These are phyloP conservation scores for Reticulitermes speratus DNA, from an alignment of 1,140 invertebrate species.

Conservation along the genomic window DNA sequence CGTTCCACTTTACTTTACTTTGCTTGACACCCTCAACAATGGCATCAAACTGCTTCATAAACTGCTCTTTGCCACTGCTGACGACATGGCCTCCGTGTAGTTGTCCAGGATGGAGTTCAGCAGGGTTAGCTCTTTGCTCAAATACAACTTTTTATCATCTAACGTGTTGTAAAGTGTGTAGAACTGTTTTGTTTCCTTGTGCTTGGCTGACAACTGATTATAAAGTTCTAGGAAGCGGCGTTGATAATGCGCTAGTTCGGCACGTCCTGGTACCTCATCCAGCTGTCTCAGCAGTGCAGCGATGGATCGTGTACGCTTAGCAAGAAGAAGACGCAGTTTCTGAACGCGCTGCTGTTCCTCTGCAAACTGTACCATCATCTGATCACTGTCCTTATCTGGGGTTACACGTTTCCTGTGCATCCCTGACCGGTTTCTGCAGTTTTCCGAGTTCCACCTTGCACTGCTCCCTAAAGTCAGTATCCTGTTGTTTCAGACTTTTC, in stretches of 20 bases:
- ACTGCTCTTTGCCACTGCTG: constrained; percentile 73
- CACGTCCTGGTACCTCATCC: constrained; percentile 88
- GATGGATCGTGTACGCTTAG: constrained; percentile 80
- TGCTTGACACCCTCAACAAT: constrained; percentile 83
- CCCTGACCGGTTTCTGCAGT: constrained; percentile 58
- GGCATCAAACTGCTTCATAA: constrained; percentile 82
- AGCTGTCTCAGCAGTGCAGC: constrained; percentile 73
- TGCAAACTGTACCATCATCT: constrained; percentile 53
- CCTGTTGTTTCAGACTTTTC: constrained; percentile 73
- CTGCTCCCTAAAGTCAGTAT: constrained; percentile 70
- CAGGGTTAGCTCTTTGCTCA: constrained; percentile 86
- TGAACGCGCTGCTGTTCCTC: constrained; percentile 59
- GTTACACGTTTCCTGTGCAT: constrained; percentile 46
- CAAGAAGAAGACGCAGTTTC: constrained; percentile 62
- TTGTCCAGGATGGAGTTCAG: constrained; percentile 94
- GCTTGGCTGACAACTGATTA: constrained; percentile 90
- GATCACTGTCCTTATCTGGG: constrained; percentile 42
- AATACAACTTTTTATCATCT: constrained; percentile 89
- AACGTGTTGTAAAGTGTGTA: constrained; percentile 95
- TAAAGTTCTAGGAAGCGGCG: constrained; percentile 93
- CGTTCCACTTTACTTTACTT: constrained; percentile 69
- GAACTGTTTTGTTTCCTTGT: constrained; percentile 96
- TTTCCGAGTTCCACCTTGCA: constrained; percentile 65
- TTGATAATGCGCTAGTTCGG: constrained; percentile 94
- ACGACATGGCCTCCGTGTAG: constrained; percentile 78